These are phyloP conservation scores for Solea solea DNA, from an alignment of 2,113 vertebrate species.

Conservation along the genomic window DNA sequence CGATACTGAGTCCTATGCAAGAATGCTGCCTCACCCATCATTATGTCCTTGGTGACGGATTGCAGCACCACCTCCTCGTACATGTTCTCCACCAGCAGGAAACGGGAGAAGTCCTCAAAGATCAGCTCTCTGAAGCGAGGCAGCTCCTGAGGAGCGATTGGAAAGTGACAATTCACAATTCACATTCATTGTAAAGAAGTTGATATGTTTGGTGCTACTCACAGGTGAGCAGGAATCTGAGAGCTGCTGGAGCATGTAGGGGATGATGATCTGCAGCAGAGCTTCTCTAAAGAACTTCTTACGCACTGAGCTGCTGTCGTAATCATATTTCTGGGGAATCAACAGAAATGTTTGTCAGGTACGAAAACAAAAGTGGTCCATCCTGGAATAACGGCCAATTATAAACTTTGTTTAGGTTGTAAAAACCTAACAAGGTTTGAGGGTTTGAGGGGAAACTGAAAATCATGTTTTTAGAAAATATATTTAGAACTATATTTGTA, in stretches of 20 bases:
- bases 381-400: neutral
- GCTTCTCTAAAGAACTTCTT: constrained; percentile 99
- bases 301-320: constrained; percentile 95
- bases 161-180: neutral
- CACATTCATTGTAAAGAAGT: too few relatives aligned
- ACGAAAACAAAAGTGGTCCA: neutral
- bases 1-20: too few relatives aligned
- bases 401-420: too few relatives aligned
- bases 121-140: constrained; percentile 92
- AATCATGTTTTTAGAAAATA: too few relatives aligned
- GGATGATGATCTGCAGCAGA: constrained; percentile 95
- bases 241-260: constrained; percentile 95
- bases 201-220: constrained; percentile 44
- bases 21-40: constrained; percentile 85
- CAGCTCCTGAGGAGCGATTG: constrained; percentile 83
- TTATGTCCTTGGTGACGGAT: constrained; percentile 94
- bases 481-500: too few relatives aligned
- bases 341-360: constrained; percentile 11
- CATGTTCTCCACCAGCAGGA: constrained; percentile 92
- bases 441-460: too few relatives aligned
- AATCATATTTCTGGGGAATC: constrained; percentile 90
- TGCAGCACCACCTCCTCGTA: constrained; percentile 96
- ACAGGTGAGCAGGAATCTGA: constrained; percentile 87
- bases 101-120: constrained; percentile 93
- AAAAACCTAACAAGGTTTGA: too few relatives aligned